These are phyloP conservation scores for Lutjanus erythropterus DNA, from an alignment of 2,113 vertebrate species.

Conservation along the genomic window DNA sequence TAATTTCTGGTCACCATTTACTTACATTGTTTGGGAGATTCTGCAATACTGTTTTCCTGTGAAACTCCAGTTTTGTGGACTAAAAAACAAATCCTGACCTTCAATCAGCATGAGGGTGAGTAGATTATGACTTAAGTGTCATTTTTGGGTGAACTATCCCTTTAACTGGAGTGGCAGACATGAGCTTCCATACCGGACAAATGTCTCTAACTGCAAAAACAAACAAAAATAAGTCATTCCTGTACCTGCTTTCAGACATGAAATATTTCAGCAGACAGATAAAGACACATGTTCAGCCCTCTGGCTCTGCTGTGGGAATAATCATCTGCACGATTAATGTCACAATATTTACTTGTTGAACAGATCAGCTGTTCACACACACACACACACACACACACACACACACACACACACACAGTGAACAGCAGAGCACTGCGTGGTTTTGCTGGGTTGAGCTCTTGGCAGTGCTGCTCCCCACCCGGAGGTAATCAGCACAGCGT, in stretches of 20 bases:
- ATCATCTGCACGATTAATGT: conserved; percentile 27
- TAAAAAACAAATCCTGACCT: too few species aligned
- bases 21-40: too few species aligned
- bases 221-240: too few species aligned
- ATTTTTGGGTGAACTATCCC: too few species aligned
- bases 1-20: too few species aligned
- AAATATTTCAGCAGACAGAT: conserved; percentile 21
- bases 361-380: not conserved
- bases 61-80: too few species aligned
- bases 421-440: conserved; percentile 3
- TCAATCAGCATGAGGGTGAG: too few species aligned
- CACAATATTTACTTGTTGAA: conserved; percentile 37
- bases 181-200: too few species aligned
- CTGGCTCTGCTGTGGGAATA: not conserved
- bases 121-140: too few species aligned
- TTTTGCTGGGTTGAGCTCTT: conserved; percentile 29
- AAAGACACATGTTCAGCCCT: not conserved
- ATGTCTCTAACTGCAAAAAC: too few species aligned
- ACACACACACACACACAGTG: not conserved
- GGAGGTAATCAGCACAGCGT: conserved; percentile 40
- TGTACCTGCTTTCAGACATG: conserved; percentile 7
- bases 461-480: conserved; percentile 17
- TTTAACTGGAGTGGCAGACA: too few species aligned
- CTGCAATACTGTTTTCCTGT: too few species aligned
- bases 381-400: conserved; percentile 2